Evolutionary conservation across 2,113 vertebrate genomes (phyloP), one percentile per base, ranked within the genome.

Genomic region (Vimba vimba): DNA sequence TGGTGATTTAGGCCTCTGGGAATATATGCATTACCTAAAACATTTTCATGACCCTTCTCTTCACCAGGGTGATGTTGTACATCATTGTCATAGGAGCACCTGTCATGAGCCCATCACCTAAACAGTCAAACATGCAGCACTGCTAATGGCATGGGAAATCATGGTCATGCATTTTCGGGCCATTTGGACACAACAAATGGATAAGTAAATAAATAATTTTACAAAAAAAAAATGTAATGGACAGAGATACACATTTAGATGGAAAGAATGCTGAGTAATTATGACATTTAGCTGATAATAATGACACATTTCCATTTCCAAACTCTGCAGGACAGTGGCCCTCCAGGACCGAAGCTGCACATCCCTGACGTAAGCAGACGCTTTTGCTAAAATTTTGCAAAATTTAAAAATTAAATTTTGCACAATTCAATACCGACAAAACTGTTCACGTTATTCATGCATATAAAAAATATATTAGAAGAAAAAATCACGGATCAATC

Each of bases 91-190:
- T 30, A 8, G 45, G 78, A 80, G 36, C 5, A 39, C 21, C 59
- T 80, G 52, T n/a, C 30, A 23, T 15, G 60, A 82, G 12, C 78
- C 78, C n/a, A 66, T 47, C 15, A 52, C 60, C 60, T 33, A 59
- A 10, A 66, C 33, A 15, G 21, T 0, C n/a, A 27, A 68, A 23
- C 25, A 68, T 52, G 17, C n/a, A 68, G 2, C 62, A 69, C 25
- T 23, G 62, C 43, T 82, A 68, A 82, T 82, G 62, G 62, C 62
- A 68, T 50, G 10, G 30, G 9, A 59, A 78, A 78, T 78, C 30
- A 59, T 59, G 25, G 23, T 15, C 10, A 52, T 30, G 19, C 27
- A 68, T 69, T 82, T 80, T 10, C 27, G 33, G 60, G 27, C 11
- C 19, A 68, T 52, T 52, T 82, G 36, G 4, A 33, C 17, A 23